Percentiles rank a stretch among this genome's conserved stretches.
phyloP scores from a whole-genome alignment of 1,140 invertebrate genomes.

The Drosophila insularis region DNA sequence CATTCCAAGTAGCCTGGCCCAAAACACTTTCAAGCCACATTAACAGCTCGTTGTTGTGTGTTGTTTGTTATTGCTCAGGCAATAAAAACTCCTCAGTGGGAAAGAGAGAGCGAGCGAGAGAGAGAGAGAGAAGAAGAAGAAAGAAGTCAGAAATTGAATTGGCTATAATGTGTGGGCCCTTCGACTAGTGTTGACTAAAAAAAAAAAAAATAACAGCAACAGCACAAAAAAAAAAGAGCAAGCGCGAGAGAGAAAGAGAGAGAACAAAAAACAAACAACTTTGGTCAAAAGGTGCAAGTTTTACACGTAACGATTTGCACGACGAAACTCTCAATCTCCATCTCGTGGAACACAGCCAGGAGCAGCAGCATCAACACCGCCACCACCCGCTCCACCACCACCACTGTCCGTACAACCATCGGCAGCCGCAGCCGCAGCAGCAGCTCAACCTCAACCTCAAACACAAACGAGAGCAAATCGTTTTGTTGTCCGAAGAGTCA shows the following conservation, averaged over 20 bases:
- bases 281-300: constrained; percentile 80
- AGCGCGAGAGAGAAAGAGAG: not conserved
- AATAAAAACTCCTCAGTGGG: constrained; percentile 35
- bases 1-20: constrained; percentile 39
- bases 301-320: constrained; percentile 80
- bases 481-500: constrained; percentile 62
- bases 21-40: constrained; percentile 66
- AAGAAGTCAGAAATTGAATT: constrained; percentile 60
- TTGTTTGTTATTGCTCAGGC: constrained; percentile 48
- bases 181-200: not conserved
- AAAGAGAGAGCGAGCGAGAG: constrained; percentile 7
- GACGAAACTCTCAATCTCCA: constrained; percentile 23
- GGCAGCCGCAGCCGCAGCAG: constrained; percentile 5
- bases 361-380: too few relatives aligned
- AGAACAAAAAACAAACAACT: constrained; percentile 68
- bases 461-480: constrained; percentile 80
- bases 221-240: not conserved
- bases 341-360: too few relatives aligned
- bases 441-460: not conserved
- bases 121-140: not conserved
- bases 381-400: too few relatives aligned
- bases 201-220: not conserved
- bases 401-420: too few relatives aligned
- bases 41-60: constrained; percentile 51
- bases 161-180: constrained; percentile 57